phyloP scores from a whole-genome alignment of 2,888 invertebrate genomes.

The Trissoscelio sp. region DNA sequence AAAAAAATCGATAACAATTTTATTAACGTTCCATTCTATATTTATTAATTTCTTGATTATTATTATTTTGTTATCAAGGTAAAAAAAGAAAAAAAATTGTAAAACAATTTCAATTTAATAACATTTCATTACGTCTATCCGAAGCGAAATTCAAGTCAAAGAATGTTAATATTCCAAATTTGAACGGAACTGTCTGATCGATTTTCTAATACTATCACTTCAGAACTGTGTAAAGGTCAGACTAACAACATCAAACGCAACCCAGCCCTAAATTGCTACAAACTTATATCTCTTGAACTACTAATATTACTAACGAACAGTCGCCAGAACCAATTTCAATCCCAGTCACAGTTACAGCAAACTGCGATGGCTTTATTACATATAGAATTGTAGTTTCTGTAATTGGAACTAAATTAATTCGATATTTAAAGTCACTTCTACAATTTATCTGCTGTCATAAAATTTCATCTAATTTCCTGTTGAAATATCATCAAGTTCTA shows the following conservation, averaged over 20 bases:
- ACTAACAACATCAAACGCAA: slow-evolving; percentile 27
- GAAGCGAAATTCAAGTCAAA: too few species aligned
- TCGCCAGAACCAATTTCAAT: slow-evolving; percentile 7
- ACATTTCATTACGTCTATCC: too few species aligned
- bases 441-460: too few species aligned
- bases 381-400: slow-evolving; percentile 9
- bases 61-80: too few species aligned
- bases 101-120: too few species aligned
- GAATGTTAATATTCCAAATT: background rate
- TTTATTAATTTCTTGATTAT: too few species aligned
- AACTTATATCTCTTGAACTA: slow-evolving; percentile 20
- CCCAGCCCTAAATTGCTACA: slow-evolving; percentile 6
- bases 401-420: slow-evolving; percentile 21
- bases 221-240: slow-evolving; percentile 29
- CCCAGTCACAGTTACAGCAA: background rate
- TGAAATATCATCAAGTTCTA: too few species aligned
- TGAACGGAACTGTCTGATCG: slow-evolving; percentile 1
- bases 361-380: slow-evolving; percentile 19
- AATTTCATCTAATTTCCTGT: too few species aligned
- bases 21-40: too few species aligned
- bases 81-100: too few species aligned
- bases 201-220: slow-evolving; percentile 15
- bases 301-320: slow-evolving; percentile 22
- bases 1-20: too few species aligned
- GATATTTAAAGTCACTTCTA: slow-evolving; percentile 6